A percentile compares a stretch with the other conserved stretches of the same genome.
phyloP scores from a whole-genome alignment of 2,797 vertebrate species.

The Falco berigora region DNA sequence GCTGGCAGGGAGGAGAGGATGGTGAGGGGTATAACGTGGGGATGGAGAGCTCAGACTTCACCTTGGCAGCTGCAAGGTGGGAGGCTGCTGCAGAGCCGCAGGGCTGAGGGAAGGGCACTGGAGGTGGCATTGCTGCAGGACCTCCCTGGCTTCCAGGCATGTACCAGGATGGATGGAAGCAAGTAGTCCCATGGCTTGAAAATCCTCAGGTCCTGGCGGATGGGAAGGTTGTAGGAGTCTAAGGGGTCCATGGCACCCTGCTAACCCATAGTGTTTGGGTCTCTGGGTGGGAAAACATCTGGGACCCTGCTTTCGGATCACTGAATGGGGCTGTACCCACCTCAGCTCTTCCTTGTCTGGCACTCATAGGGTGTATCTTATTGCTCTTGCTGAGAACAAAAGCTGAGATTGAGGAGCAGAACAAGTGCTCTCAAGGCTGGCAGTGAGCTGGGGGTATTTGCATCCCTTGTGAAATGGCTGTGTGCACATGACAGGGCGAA shows the following conservation, averaged over 20 bases:
- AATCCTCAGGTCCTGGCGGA: not conserved
- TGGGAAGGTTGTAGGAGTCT: not conserved
- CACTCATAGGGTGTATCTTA: not conserved
- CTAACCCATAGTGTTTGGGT: not conserved
- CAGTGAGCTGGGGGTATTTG: not conserved
- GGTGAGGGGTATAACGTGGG: accelerated
- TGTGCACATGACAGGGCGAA: not conserved
- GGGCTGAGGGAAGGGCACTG: not conserved
- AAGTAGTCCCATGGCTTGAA: not conserved
- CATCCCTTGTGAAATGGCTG: not conserved
- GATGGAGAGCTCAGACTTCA: not conserved
- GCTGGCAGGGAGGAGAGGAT: not conserved
- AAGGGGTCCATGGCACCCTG: not conserved
- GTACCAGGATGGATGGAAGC: not conserved
- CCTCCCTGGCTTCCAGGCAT: not conserved
- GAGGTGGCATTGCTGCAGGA: not conserved
- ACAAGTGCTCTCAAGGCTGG: not conserved
- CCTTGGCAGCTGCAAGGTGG: accelerated
- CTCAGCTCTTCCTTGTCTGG: not conserved
- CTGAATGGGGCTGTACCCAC: not conserved
- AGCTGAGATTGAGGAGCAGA: not conserved
- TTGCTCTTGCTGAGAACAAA: not conserved
- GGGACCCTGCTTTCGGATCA: not conserved
- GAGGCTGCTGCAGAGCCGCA: not conserved
- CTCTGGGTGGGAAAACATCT: not conserved